phyloP scores from a whole-genome alignment of 2,797 vertebrate genomes.

The Phylloscopus collybita region DNA sequence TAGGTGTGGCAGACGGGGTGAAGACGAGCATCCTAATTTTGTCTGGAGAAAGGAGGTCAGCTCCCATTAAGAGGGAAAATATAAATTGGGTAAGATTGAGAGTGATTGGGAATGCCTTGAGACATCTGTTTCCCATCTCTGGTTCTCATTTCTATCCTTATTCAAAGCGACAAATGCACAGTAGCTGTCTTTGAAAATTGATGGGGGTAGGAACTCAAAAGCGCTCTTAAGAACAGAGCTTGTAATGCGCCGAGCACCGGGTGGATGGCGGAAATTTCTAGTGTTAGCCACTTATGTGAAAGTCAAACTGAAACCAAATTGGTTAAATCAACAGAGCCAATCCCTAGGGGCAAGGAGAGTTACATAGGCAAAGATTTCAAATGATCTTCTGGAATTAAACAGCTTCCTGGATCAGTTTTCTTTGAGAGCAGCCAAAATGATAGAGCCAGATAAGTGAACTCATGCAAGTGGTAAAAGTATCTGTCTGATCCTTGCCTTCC shows the following conservation, averaged over 20 bases:
- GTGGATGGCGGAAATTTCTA: constrained; percentile 45
- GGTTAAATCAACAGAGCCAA: constrained; percentile 50
- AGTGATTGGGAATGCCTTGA: constrained; percentile 49
- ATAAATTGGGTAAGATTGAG: constrained; percentile 46
- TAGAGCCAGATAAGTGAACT: not conserved
- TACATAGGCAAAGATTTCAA: constrained; percentile 41
- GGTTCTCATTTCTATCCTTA: constrained; percentile 68
- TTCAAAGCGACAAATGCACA: constrained; percentile 69
- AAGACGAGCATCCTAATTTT: not conserved
- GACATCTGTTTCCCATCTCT: constrained; percentile 73
- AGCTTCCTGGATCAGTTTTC: constrained; percentile 35
- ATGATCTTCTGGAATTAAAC: constrained; percentile 28
- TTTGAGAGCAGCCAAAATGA: not conserved
- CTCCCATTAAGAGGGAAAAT: constrained; percentile 11
- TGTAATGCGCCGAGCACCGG: not conserved
- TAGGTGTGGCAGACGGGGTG: not conserved
- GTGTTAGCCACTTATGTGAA: constrained; percentile 48
- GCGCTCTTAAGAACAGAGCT: constrained; percentile 45
- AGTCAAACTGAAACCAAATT: constrained; percentile 63
- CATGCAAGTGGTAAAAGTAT: not conserved
- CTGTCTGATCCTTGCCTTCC: not conserved
- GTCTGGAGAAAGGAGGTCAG: not conserved
- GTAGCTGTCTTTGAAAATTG: constrained; percentile 67
- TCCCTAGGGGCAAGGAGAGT: constrained; percentile 1
- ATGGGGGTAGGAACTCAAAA: constrained; percentile 53